A percentile compares a stretch with the other conserved stretches of the same genome.
Conservation (phyloP, 1,140 invertebrate genomes). For the Pomacea maculata region DNA sequence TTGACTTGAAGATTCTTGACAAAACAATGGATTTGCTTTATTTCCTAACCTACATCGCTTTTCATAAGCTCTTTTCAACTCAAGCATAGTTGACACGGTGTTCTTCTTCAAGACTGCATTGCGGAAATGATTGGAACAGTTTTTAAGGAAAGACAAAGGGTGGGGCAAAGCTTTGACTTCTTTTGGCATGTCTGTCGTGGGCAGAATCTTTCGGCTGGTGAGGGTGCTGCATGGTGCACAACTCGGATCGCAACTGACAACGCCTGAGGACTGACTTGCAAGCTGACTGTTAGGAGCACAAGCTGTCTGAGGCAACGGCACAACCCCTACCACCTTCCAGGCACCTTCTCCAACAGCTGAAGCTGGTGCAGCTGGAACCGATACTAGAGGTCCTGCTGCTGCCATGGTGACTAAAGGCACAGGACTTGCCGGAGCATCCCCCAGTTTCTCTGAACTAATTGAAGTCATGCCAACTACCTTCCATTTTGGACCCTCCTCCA, state of each 20-base stretch:
- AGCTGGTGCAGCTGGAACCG: not conserved
- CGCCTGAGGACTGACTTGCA: too few relatives aligned
- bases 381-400: not conserved
- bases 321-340: slow-evolving; percentile 18
- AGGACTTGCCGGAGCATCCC: not conserved
- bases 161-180: not conserved
- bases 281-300: too few relatives aligned
- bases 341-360: not conserved
- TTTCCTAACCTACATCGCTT: not conserved
- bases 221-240: too few relatives aligned
- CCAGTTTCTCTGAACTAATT: not conserved
- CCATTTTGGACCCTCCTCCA: not conserved
- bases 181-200: too few relatives aligned
- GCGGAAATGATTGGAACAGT: slow-evolving; percentile 16
- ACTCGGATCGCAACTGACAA: too few relatives aligned
- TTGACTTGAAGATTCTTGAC: not conserved
- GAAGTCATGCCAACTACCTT: slow-evolving; percentile 19
- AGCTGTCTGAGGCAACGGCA: slow-evolving; percentile 7
- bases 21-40: not conserved
- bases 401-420: not conserved
- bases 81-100: slow-evolving; percentile 21
- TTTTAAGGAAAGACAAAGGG: slow-evolving; percentile 13
- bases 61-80: slow-evolving; percentile 20
- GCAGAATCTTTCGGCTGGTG: too few relatives aligned
- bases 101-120: slow-evolving; percentile 20